Base-by-base conservation (phyloP, 2,797 vertebrate species). In the Tolypeutes matacus region DNA sequence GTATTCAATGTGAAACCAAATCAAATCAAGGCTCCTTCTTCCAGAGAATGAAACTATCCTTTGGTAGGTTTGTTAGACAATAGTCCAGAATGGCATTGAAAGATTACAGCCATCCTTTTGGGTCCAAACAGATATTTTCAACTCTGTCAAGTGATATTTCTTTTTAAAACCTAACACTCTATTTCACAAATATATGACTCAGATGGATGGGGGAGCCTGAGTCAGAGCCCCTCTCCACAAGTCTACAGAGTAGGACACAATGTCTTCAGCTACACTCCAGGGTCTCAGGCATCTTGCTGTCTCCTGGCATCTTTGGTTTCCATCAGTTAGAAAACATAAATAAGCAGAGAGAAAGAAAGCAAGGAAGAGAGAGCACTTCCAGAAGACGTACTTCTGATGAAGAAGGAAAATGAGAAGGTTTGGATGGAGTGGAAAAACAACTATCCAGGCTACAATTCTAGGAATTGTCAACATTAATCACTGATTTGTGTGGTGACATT, bases 381-480 rank as follows among this genome's bases (percentile, higher is more conserved):
- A 60, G 58, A 73, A 82, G 58, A 67, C 76, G 18, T 49, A 36
- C 17, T 27, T 53, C 17, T 67, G 31, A 23, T 65, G 58, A 65
- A 76, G 70, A 76, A 75, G 21, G 46, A 64, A 82, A 89, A 23
- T 87, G 72, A 34, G 83, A 81, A 23, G 25, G 25, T 36, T 49
- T 10, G 67, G 78, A 49, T 25, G 21, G 6, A 7, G 23, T 49
- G 36, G n/a, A 76, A 82, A 93, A 89, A 18, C 9, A 60, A 25
- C 2, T 65, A 58, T 76, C 70, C 25, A n/a, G 4, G 2, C 5
- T 39, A 2, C 60, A 76, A 76, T 83, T 91, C 60, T 70, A 92
- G n/a, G 92, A 89, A 81, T 89, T 77, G 21, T 94, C 67, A 81
- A 46, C 2, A 3, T 4, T 20, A 81, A 76, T 93, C 73, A n/a